A percentile compares a stretch with the other conserved stretches of the same genome.
phyloP scores from a whole-genome alignment of 2,888 invertebrate species.

The Abrostola triplasia region DNA sequence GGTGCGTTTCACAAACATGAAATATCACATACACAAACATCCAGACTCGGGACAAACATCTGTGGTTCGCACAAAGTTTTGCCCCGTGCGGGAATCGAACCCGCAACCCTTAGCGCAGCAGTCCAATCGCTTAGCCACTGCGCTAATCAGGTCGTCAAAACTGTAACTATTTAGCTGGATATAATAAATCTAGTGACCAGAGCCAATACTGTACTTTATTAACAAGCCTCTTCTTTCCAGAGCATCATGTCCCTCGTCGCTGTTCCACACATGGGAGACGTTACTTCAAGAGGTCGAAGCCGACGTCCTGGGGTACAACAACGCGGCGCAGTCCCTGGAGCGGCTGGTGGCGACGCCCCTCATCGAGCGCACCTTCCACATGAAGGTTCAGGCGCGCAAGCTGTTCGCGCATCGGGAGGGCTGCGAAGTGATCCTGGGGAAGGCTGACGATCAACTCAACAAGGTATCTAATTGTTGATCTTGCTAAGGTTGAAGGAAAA shows the following conservation, averaged over 20 bases:
- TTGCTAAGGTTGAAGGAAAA: too few relatives aligned
- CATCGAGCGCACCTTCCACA: constrained; percentile 95
- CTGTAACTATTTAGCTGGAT: too few relatives aligned
- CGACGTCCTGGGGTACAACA: constrained; percentile 95
- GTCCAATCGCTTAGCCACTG: too few relatives aligned
- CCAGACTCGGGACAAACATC: too few relatives aligned
- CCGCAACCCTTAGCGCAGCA: too few relatives aligned
- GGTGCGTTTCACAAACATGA: too few relatives aligned
- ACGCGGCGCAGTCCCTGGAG: constrained; percentile 94
- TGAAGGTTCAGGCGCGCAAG: constrained; percentile 97
- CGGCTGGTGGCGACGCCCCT: constrained; percentile 94
- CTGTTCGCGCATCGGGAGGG: constrained; percentile 96
- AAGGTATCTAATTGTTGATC: constrained; percentile 67
- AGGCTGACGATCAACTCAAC: constrained; percentile 90
- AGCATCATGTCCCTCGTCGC: constrained; percentile 92
- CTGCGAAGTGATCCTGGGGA: constrained; percentile 95
- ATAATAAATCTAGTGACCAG: too few relatives aligned
- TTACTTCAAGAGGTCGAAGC: constrained; percentile 96
- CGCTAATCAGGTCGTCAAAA: too few relatives aligned
- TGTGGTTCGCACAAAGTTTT: too few relatives aligned
- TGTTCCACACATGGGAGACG: constrained; percentile 97
- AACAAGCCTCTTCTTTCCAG: constrained; percentile 77
- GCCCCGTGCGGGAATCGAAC: too few relatives aligned
- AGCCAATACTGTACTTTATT: too few relatives aligned
- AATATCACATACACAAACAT: too few relatives aligned